Evolutionary conservation across 2,797 vertebrate genomes (phyloP).

Genomic region (Megaceryle alcyon): DNA sequence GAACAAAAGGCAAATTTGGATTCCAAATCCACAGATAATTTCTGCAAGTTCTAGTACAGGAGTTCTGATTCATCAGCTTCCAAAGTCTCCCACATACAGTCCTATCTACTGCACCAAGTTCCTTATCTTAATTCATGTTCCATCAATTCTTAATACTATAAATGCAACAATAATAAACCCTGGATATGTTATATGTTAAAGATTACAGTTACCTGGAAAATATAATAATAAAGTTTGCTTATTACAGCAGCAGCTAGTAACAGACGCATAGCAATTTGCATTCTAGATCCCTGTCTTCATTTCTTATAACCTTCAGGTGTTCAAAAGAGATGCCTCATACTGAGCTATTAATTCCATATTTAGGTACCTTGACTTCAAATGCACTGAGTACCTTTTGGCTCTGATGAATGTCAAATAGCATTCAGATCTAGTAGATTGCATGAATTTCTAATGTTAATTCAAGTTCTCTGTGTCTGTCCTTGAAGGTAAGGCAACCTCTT

Average conservation of each 20-base stretch:
- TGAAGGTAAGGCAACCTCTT: neutral
- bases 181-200: neutral
- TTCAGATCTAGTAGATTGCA: constrained; percentile 5
- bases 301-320: constrained; percentile 67
- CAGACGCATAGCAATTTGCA: constrained; percentile 16
- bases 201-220: constrained; percentile 7
- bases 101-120: neutral
- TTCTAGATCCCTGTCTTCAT: constrained; percentile 21
- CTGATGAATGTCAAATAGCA: constrained; percentile 48
- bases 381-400: constrained; percentile 36
- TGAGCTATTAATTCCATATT: constrained; percentile 63
- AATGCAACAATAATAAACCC: constrained; percentile 14
- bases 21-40: neutral
- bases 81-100: neutral
- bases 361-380: constrained; percentile 60
- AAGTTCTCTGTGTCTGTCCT: neutral
- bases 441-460: neutral
- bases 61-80: neutral
- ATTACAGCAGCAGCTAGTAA: neutral
- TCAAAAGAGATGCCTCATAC: constrained; percentile 52
- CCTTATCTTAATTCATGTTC: neutral
- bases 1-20: neutral
- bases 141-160: neutral
- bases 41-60: neutral
- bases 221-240: constrained; percentile 20